Percentiles rank a stretch among this genome's conserved stretches.
These are phyloP conservation scores for Sarcophaga peregrina DNA, from an alignment of 1,140 invertebrate species.

Conservation along the genomic window DNA sequence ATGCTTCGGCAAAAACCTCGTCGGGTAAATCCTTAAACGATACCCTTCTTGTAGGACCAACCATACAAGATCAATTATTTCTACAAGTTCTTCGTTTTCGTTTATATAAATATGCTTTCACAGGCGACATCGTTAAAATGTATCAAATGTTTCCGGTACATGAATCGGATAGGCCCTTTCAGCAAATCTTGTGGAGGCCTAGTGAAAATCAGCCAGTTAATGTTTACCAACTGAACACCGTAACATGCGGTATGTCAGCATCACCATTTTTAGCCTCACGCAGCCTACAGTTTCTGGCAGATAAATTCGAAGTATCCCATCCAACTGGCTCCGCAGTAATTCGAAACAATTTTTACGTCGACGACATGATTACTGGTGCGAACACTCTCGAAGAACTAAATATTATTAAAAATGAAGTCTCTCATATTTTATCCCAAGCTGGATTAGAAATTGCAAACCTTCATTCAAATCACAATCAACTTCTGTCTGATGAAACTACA, in stretches of 20 bases:
- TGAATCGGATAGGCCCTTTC: not conserved
- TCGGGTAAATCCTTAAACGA: conserved; percentile 59
- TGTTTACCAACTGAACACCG: conserved; percentile 54
- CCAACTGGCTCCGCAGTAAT: conserved; percentile 51
- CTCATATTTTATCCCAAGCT: not conserved
- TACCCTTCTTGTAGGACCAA: conserved; percentile 56
- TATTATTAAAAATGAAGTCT: not conserved
- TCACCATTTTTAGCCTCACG: conserved; percentile 55
- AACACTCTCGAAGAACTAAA: not conserved
- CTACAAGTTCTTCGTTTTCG: conserved; percentile 60
- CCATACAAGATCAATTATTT: conserved; percentile 57
- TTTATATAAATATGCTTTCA: conserved; percentile 51
- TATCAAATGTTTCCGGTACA: conserved; percentile 54
- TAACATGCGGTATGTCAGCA: conserved; percentile 58
- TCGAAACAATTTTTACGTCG: conserved; percentile 65
- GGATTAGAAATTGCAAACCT: not conserved
- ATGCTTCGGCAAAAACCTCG: conserved; percentile 50
- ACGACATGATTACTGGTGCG: conserved; percentile 67
- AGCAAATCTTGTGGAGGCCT: conserved; percentile 27
- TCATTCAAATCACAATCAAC: not conserved
- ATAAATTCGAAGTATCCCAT: conserved; percentile 47
- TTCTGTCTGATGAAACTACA: no score
- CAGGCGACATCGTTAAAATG: conserved; percentile 60
- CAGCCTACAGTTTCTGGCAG: conserved; percentile 52
- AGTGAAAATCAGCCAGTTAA: conserved; percentile 49